phyloP scores from a whole-genome alignment of 1,140 invertebrate species.

The Acromyrmex charruanus region DNA sequence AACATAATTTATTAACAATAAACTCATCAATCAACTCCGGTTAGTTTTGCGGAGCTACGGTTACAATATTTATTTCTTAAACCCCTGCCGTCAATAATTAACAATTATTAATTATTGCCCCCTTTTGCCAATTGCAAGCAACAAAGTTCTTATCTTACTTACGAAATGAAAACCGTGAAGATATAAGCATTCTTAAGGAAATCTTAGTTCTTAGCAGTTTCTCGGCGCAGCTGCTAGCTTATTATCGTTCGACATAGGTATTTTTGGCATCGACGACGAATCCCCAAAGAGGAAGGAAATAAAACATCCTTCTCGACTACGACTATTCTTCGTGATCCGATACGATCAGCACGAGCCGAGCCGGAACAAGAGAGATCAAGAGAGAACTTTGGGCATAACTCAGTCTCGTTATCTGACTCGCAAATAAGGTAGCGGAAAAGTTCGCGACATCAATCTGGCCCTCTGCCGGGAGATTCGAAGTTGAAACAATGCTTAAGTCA shows the following conservation, averaged over 20 bases:
- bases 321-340: constrained; percentile 62
- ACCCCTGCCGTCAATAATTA: neutral
- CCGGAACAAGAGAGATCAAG: constrained; percentile 67
- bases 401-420: constrained; percentile 87
- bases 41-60: neutral
- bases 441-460: constrained; percentile 87
- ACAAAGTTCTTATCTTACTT: constrained; percentile 9
- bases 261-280: constrained; percentile 68
- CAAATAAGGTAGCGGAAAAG: constrained; percentile 87
- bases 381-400: constrained; percentile 86
- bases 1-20: constrained; percentile 35
- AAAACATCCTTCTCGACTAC: constrained; percentile 68
- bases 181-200: neutral
- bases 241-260: constrained; percentile 70
- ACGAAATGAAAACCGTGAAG: neutral
- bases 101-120: constrained; percentile 29
- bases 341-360: constrained; percentile 58
- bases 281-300: constrained; percentile 70
- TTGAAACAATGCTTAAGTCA: constrained; percentile 87
- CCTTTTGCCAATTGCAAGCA: neutral
- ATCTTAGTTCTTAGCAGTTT: constrained; percentile 2
- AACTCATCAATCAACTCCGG: neutral
- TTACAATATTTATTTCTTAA: constrained; percentile 8
- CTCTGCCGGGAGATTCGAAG: constrained; percentile 86
- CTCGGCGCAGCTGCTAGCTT: constrained; percentile 41